Percentiles rank a stretch among this genome's conserved stretches.
phyloP scores from a whole-genome alignment of 2,888 invertebrate species.

The Caenorhabditis zanzibari region DNA sequence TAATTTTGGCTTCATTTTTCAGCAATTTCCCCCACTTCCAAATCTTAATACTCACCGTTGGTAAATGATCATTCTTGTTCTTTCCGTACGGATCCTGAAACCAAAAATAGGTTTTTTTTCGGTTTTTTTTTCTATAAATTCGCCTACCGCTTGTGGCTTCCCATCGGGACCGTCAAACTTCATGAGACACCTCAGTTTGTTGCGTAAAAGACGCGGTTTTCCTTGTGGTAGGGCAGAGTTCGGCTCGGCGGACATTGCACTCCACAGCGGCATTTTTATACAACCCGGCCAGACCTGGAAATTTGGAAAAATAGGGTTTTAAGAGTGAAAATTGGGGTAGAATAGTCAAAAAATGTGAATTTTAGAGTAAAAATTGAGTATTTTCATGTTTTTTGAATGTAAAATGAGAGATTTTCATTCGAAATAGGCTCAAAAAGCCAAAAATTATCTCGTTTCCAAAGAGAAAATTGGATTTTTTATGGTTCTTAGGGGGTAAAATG shows the following conservation, averaged over 20 bases:
- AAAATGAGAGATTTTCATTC: too few species aligned
- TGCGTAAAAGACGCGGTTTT: constrained; percentile 88
- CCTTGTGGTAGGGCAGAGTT: constrained; percentile 89
- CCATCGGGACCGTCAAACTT: constrained; percentile 87
- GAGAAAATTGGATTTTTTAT: too few species aligned
- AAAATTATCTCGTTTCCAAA: too few species aligned
- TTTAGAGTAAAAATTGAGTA: too few species aligned
- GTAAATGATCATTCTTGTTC: background rate
- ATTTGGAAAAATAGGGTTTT: background rate
- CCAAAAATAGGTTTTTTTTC: background rate
- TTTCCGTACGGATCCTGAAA: constrained; percentile 21
- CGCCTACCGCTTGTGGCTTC: background rate
- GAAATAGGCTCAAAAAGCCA: too few species aligned
- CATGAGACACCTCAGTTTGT: constrained; percentile 89
- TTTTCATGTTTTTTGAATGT: too few species aligned
- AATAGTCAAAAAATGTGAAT: too few species aligned
- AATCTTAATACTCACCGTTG: constrained; percentile 15
- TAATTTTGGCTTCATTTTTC: too few species aligned
- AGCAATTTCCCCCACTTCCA: too few species aligned
- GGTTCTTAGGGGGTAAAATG: too few species aligned
- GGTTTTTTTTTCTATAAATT: background rate
- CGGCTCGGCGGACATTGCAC: constrained; percentile 87
- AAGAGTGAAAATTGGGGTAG: too few species aligned
- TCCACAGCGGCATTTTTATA: constrained; percentile 92
- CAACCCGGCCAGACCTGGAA: constrained; percentile 86